Conservation (phyloP, 2,888 invertebrate genomes). For the Nomada fucata region DNA sequence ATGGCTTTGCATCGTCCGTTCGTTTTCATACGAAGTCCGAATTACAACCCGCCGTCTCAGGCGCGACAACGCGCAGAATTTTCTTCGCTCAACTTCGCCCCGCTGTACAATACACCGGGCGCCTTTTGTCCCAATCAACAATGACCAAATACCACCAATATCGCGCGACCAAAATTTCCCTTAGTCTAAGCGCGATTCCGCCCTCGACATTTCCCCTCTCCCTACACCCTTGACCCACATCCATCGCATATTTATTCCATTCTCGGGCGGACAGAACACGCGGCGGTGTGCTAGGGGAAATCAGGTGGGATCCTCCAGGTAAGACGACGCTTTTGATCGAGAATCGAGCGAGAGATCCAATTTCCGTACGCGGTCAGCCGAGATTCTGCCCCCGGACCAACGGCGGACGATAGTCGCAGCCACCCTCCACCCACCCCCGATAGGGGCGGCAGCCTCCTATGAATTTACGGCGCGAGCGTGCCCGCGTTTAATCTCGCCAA, state of each 20-base stretch:
- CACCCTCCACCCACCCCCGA: neutral
- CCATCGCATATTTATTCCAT: neutral
- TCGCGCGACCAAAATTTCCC: neutral
- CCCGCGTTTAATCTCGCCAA: constrained; percentile 55
- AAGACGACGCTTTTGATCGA: constrained; percentile 37
- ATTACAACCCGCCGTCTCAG: constrained; percentile 2
- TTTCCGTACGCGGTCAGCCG: constrained; percentile 40
- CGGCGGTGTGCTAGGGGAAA: constrained; percentile 22
- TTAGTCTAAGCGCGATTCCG: neutral
- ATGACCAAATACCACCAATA: constrained; percentile 16
- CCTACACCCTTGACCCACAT: neutral
- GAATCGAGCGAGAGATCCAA: constrained; percentile 48
- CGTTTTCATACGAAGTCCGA: neutral
- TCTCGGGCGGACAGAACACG: neutral
- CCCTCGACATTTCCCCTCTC: neutral
- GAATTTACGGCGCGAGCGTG: constrained; percentile 45
- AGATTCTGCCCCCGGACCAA: constrained; percentile 28
- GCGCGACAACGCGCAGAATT: neutral
- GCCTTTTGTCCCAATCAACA: constrained; percentile 8
- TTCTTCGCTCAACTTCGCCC: neutral
- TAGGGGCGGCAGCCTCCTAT: constrained; percentile 1
- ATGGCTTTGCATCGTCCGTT: neutral
- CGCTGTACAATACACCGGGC: neutral
- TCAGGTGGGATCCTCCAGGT: constrained; percentile 33
- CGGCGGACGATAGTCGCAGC: constrained; percentile 26